Base-by-base conservation (phyloP, 2,113 vertebrate genomes). In the Crypturellus undulatus region DNA sequence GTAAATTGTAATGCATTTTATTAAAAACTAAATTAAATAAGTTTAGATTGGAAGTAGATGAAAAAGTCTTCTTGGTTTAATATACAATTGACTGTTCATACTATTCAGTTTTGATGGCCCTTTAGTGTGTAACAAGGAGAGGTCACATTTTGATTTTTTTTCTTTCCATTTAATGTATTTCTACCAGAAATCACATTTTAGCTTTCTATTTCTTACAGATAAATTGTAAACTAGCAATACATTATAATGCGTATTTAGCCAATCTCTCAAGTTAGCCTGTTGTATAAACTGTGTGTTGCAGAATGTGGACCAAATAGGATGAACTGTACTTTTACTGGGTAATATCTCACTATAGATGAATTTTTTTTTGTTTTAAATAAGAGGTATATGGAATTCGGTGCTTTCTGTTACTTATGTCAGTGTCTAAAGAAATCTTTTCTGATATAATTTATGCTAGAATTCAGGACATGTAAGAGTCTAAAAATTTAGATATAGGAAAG, bases 21-120 rank as follows among this genome's bases (percentile, higher is more conserved):
- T 95, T 95, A 96, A 84, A 96, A 93, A 58, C 34, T 88, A 92
- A 95, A 95, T 96, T 94, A 97, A 96, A 80, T 90, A 79, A 95
- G 32, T 91, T 73, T 79, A 94, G 90, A 90, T 54, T 75, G 40
- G 62, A 94, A 88, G 45, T 51, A 90, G 51, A 52, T 30, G 21
- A 93, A 94, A 91, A 93, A 73, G 24, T 59, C 65, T 84, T 19
- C 56, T 67, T 65, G 36, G 40, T 78, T 92, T 80, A 81, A 67
- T 79, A 72, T 6, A 59, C 38, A 10, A 58, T 72, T 43, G 42
- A 6, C n/a, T 89, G n/a, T 78, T 73, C 1, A 0, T 68, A 49
- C 30, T 2, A 1, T 43, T 95, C 45, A 47, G 38, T 64, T 47
- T 51, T 84, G 64, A 84, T 52, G 10, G 12, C 63, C 16, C 26